Base-by-base conservation (phyloP, 2,888 invertebrate genomes). In the Drosophila mimica region DNA sequence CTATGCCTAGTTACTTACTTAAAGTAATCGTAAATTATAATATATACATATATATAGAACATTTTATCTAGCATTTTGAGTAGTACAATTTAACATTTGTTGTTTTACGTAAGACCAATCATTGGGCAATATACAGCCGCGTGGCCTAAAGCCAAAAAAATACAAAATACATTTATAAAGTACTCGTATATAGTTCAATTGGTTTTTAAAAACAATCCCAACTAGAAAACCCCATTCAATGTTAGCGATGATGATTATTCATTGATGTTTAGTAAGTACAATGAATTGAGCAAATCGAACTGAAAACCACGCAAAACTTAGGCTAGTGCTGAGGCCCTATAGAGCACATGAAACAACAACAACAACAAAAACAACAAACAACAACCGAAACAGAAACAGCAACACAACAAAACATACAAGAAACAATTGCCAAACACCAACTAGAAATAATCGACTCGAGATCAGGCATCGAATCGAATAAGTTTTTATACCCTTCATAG, bases 401-500 rank as follows among this genome's bases (percentile, higher is more conserved):
- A 48, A 40, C 34, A 46, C 7, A 48, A 33, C 58, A 63, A 31
- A 43, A 53, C 46, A 63, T 46, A 52, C 52, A 52, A 30, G 4
- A 36, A 62, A 31, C 20, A 20, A 46, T 49, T 59, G 52, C 3
- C 49, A 54, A 9, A 60, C 52, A 68, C 25, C 28, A 54, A n/a
- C 49, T 40, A 60, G 49, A 77, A 43, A 46, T 13, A 60, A n/a
- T 56, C 30, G 28, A 28, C 51, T 49, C 30, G n/a, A 43, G 38
- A 69, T 74, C 38, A 73, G 70, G 64, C 60, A 70, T 17, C 43
- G 58, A 70, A 68, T 76, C 49, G 48, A 70, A 62, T 76, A 76
- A 81, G 85, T 86, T 86, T 88, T 88, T 86, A 85, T 86, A 88
- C 85, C 85, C 85, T 86, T 86, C 88, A 73, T 74, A 72, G 64